Evolutionary conservation across 2,888 invertebrate species (phyloP).

Genomic region (Acleris cristana): DNA sequence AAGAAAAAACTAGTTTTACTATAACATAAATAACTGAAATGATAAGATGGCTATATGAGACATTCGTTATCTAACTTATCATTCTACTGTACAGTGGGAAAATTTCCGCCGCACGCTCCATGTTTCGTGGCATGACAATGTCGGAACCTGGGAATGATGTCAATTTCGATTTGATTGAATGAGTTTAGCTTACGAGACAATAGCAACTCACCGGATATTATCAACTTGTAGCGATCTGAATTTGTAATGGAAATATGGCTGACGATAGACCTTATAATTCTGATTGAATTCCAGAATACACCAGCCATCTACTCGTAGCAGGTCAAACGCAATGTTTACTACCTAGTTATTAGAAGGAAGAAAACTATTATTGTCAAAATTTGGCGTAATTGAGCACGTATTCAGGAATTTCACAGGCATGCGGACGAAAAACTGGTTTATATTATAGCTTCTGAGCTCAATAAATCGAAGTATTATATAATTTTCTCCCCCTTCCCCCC

Average conservation of each 20-base stretch:
- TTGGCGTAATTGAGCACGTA: too few species aligned
- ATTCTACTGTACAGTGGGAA: slow-evolving; percentile 19
- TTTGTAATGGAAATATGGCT: slow-evolving; percentile 14
- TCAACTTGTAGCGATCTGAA: slow-evolving; percentile 22
- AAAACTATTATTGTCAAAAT: too few species aligned
- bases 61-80: slow-evolving; percentile 26
- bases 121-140: slow-evolving; percentile 16
- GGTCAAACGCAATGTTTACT: too few species aligned
- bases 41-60: slow-evolving; percentile 10
- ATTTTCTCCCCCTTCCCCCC: too few species aligned
- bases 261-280: not conserved
- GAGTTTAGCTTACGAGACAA: slow-evolving; percentile 30
- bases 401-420: too few species aligned
- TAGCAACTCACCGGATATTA: slow-evolving; percentile 32
- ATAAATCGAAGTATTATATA: too few species aligned
- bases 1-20: not conserved
- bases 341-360: too few species aligned
- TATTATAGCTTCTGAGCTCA: too few species aligned
- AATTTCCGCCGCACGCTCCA: slow-evolving; percentile 14
- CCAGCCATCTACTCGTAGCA: too few species aligned
- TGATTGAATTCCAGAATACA: too few species aligned
- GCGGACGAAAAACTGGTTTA: too few species aligned
- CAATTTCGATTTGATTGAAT: slow-evolving; percentile 31
- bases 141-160: slow-evolving; percentile 28
- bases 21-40: slow-evolving; percentile 12